Conservation (phyloP, 2,888 invertebrate species). For the Lathronympha strigana region DNA sequence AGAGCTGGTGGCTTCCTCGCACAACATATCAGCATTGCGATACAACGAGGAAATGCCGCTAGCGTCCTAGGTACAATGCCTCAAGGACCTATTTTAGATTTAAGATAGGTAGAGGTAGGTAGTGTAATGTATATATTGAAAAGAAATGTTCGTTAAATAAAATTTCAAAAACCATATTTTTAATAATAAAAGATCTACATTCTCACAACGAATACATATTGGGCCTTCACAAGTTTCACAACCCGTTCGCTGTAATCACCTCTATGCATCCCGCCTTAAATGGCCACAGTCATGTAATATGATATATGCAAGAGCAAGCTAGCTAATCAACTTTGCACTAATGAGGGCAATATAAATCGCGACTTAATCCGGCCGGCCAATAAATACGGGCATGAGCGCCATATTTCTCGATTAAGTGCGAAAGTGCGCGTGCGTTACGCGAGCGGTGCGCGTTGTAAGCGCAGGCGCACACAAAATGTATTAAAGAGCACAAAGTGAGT, state of each 20-base stretch:
- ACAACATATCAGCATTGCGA: no score
- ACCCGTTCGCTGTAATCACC: not conserved
- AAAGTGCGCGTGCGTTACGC: constrained; percentile 67
- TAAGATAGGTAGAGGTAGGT: no score
- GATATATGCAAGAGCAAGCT: constrained; percentile 49
- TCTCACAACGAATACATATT: no score
- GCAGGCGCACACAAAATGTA: constrained; percentile 21
- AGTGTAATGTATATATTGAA: no score
- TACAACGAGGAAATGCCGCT: no score
- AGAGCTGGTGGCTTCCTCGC: no score
- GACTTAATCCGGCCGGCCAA: constrained; percentile 77
- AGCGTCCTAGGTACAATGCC: no score
- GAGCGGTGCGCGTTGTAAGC: constrained; percentile 28
- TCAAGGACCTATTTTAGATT: no score
- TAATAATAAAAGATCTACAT: no score
- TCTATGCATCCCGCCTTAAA: constrained; percentile 30
- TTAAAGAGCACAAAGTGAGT: no score
- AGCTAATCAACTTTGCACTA: constrained; percentile 79
- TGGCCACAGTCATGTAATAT: constrained; percentile 2
- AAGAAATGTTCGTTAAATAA: no score
- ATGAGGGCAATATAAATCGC: constrained; percentile 80
- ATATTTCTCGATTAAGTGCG: constrained; percentile 84
- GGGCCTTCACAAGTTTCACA: not conserved
- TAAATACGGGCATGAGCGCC: constrained; percentile 82
- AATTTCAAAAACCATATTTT: no score